Conservation (phyloP, 1,140 invertebrate genomes). For the Apolygus lucorum region DNA sequence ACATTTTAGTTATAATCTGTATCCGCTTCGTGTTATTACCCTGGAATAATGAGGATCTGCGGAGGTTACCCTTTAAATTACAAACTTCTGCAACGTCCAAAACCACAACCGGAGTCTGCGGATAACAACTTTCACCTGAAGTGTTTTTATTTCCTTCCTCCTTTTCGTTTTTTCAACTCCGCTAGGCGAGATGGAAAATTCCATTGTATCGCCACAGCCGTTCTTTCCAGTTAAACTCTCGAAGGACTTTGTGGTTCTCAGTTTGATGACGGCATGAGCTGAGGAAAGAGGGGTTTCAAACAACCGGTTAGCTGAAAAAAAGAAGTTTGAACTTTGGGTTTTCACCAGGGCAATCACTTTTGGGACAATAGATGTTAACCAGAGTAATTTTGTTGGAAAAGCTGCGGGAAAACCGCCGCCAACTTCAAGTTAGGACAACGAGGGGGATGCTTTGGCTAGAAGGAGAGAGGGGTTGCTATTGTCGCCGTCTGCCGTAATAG, state of each 20-base stretch:
- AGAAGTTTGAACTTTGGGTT: not conserved
- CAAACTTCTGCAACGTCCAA: not conserved
- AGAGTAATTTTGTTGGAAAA: not conserved
- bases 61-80: too few relatives aligned
- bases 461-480: not conserved
- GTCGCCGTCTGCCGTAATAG: not conserved
- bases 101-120: not conserved
- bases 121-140: not conserved
- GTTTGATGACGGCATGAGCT: not conserved
- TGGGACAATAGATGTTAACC: not conserved
- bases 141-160: not conserved
- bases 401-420: not conserved
- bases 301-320: too few relatives aligned
- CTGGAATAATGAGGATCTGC: too few relatives aligned
- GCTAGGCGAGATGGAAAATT: not conserved
- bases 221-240: too few relatives aligned
- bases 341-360: not conserved
- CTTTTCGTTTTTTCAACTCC: not conserved
- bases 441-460: too few relatives aligned
- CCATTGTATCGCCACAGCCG: not conserved
- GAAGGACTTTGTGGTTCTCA: not conserved
- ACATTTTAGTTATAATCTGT: too few relatives aligned
- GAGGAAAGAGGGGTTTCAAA: too few relatives aligned
- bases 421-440: not conserved
- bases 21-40: too few relatives aligned